Conservation (phyloP, 2,797 vertebrate genomes). For the Lacerta viridis region DNA sequence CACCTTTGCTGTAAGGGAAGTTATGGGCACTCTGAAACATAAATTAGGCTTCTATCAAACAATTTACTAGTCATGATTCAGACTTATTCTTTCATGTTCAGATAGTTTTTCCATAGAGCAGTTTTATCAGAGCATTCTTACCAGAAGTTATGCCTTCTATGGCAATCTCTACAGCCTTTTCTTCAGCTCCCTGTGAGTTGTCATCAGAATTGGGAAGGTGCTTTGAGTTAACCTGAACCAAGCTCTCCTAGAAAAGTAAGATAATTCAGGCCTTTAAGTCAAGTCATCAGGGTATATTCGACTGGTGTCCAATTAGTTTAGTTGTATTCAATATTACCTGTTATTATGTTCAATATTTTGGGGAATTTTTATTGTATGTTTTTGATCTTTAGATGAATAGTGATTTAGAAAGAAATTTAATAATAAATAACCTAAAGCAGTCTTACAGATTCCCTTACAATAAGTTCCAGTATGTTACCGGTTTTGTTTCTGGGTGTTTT, state of each 20-base stretch:
- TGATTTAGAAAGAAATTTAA: no score
- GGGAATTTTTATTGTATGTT: no score
- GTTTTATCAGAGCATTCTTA: constrained; percentile 51
- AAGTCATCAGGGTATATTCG: no score
- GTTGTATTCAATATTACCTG: no score
- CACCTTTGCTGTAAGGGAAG: no score
- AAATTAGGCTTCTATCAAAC: background rate
- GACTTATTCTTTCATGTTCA: background rate
- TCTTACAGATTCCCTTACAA: background rate
- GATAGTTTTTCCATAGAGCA: background rate
- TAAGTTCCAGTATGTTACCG: constrained; percentile 68
- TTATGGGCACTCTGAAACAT: background rate
- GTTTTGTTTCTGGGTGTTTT: constrained; percentile 69
- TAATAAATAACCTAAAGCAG: background rate
- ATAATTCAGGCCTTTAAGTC: no score
- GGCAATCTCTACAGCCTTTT: constrained; percentile 42
- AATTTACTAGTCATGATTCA: background rate
- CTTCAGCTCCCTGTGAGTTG: constrained; percentile 35
- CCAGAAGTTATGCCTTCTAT: constrained; percentile 64
- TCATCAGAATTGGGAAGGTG: constrained; percentile 54
- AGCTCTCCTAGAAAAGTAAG: constrained; percentile 69
- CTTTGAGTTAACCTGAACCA: constrained; percentile 65
- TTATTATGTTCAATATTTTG: no score
- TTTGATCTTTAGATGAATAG: no score
- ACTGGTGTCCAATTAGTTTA: no score